Percentiles rank a stretch among this genome's conserved stretches.
Conservation (phyloP, 2,888 invertebrate genomes). For the Andrena bicolor region DNA sequence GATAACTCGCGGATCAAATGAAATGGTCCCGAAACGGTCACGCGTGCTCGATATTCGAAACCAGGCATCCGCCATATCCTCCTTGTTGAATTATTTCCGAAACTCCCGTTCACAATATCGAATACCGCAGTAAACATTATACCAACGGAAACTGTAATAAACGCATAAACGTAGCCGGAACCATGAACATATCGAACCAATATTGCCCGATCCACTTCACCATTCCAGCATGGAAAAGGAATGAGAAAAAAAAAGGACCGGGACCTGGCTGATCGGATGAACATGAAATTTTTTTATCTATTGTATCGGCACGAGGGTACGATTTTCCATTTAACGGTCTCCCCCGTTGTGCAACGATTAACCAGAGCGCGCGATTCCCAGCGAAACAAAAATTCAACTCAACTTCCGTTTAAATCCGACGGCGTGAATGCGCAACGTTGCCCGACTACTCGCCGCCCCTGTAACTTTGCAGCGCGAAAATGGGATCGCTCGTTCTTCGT, state of each 20-base stretch:
- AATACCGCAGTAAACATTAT: no score
- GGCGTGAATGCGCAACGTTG: constrained; percentile 10
- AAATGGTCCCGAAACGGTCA: constrained; percentile 3
- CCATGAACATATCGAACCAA: no score
- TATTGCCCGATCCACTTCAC: no score
- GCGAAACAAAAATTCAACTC: constrained; percentile 33
- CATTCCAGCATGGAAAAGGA: not conserved
- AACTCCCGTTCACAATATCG: not conserved
- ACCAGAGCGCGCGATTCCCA: constrained; percentile 48
- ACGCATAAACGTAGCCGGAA: no score
- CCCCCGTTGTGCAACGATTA: constrained; percentile 52
- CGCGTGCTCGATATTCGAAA: not conserved
- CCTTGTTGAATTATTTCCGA: not conserved
- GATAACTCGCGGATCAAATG: constrained; percentile 33
- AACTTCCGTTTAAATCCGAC: constrained; percentile 36
- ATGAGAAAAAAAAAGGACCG: not conserved
- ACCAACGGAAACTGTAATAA: no score
- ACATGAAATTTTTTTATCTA: constrained; percentile 20
- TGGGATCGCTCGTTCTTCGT: constrained; percentile 1
- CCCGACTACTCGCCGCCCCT: not conserved
- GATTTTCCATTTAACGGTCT: constrained; percentile 36
- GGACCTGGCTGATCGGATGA: not conserved
- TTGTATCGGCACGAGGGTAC: constrained; percentile 27
- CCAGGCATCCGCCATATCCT: no score
- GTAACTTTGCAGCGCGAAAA: constrained; percentile 35